These are phyloP conservation scores for Trichomycterus rosablanca DNA, from an alignment of 2,113 vertebrate genomes.

Conservation along the genomic window DNA sequence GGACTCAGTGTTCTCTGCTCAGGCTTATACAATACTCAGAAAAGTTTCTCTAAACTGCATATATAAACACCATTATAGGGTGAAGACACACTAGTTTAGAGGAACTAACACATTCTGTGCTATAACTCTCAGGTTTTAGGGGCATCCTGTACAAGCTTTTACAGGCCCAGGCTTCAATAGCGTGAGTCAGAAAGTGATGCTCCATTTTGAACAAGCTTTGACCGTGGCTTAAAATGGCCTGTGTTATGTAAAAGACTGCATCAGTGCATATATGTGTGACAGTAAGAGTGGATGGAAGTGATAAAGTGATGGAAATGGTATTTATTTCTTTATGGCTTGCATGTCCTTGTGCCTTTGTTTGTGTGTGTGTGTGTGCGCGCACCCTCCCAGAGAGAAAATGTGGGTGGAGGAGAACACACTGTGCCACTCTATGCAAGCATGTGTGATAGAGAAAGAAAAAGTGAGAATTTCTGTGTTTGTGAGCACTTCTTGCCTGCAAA, in stretches of 20 bases:
- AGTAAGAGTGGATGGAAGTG: slow-evolving; percentile 14
- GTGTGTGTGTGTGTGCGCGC: background rate
- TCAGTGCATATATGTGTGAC: slow-evolving; percentile 9
- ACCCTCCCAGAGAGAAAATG: slow-evolving; percentile 28
- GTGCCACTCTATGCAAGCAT: slow-evolving; percentile 33
- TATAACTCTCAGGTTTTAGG: background rate
- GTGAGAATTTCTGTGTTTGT: background rate
- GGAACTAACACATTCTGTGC: no score
- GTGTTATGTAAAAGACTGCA: slow-evolving; percentile 31
- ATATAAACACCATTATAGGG: no score
- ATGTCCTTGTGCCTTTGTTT: slow-evolving; percentile 18
- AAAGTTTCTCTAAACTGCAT: no score
- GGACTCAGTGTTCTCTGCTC: no score
- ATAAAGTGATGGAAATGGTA: slow-evolving; percentile 31
- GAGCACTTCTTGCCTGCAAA: background rate
- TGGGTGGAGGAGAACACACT: slow-evolving; percentile 46
- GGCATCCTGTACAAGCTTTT: background rate
- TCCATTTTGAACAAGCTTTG: slow-evolving; percentile 29
- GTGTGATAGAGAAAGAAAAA: slow-evolving; percentile 2
- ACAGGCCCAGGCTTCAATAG: background rate
- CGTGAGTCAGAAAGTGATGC: slow-evolving; percentile 3
- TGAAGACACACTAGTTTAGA: no score
- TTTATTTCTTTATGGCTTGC: slow-evolving; percentile 30
- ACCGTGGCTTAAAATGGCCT: slow-evolving; percentile 23
- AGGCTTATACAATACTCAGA: no score